phyloP scores from a whole-genome alignment of 2,888 invertebrate genomes.

The Conistra vaccinii region DNA sequence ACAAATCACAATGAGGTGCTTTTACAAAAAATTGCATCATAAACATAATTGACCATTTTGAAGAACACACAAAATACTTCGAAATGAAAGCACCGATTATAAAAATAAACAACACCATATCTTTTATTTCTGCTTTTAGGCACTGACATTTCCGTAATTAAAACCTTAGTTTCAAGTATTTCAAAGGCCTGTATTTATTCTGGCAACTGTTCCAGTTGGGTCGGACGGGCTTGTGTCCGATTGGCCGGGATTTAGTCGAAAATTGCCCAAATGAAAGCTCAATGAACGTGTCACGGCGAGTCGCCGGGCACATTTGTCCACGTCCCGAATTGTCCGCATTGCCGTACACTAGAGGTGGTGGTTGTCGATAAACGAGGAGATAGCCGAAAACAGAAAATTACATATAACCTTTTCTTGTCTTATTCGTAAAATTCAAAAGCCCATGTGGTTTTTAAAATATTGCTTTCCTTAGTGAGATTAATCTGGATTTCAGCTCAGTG shows the following conservation, averaged over 20 bases:
- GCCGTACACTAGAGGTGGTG: conserved; percentile 82
- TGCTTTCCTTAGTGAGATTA: background rate
- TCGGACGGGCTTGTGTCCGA: conserved; percentile 77
- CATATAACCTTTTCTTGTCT: background rate
- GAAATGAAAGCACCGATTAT: background rate
- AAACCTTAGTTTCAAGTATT: conserved; percentile 67
- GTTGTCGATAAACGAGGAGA: conserved; percentile 62
- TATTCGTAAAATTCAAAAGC: background rate
- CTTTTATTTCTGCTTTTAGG: conserved; percentile 11
- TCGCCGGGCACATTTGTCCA: conserved; percentile 88
- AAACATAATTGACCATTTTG: too few relatives aligned
- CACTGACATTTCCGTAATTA: conserved; percentile 40
- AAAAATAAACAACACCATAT: conserved; percentile 4
- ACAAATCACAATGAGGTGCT: background rate
- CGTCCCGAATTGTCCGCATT: conserved; percentile 89
- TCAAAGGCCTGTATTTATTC: conserved; percentile 78
- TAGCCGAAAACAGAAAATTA: background rate
- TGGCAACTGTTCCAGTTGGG: conserved; percentile 81
- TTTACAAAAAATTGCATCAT: background rate
- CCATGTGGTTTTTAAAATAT: too few relatives aligned
- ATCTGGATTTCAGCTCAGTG: background rate
- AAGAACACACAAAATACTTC: background rate
- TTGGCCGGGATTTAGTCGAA: conserved; percentile 88
- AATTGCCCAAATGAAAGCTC: conserved; percentile 90
- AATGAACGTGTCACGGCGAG: conserved; percentile 89